Percentiles rank a stretch among this genome's conserved stretches.
These are phyloP conservation scores for Toxotes lorentzi DNA, from an alignment of 2,797 vertebrate genomes.

Conservation along the genomic window DNA sequence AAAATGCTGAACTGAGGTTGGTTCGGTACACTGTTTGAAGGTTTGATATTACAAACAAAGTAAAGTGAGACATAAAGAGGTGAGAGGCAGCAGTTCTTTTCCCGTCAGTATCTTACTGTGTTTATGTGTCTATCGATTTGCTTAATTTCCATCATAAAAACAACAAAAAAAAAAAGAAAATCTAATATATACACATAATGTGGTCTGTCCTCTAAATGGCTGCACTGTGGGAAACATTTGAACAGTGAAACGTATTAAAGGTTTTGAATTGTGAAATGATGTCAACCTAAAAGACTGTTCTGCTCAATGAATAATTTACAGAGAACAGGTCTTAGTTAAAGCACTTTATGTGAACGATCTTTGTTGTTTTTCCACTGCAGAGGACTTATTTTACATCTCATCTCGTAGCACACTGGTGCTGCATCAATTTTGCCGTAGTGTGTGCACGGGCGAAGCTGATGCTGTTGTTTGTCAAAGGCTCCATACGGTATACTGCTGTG, in stretches of 20 bases:
- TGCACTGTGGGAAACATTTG: background rate
- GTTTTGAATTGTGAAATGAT: slow-evolving; percentile 15
- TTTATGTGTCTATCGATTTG: background rate
- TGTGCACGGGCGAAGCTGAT: slow-evolving; percentile 25
- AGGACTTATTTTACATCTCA: slow-evolving; percentile 14
- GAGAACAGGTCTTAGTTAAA: background rate
- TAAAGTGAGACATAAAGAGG: background rate
- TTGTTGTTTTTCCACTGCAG: slow-evolving; percentile 20
- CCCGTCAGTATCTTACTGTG: background rate
- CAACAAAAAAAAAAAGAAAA: background rate
- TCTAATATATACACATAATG: background rate
- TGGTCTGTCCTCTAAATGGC: background rate
- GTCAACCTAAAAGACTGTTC: slow-evolving; percentile 1
- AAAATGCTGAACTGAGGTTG: slow-evolving; percentile 24
- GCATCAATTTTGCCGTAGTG: slow-evolving; percentile 17
- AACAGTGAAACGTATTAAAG: background rate
- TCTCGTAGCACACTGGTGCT: slow-evolving; percentile 23
- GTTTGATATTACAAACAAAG: slow-evolving; percentile 16
- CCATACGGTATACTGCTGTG: slow-evolving; percentile 10
- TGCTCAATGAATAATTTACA: slow-evolving; percentile 15
- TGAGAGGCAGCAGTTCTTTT: background rate
- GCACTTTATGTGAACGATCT: background rate
- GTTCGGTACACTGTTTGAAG: slow-evolving; percentile 27
- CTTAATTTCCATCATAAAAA: background rate
- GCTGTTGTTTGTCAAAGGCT: slow-evolving; percentile 46